Base-by-base conservation (phyloP, 2,888 invertebrate species). In the Agriopis marginaria region DNA sequence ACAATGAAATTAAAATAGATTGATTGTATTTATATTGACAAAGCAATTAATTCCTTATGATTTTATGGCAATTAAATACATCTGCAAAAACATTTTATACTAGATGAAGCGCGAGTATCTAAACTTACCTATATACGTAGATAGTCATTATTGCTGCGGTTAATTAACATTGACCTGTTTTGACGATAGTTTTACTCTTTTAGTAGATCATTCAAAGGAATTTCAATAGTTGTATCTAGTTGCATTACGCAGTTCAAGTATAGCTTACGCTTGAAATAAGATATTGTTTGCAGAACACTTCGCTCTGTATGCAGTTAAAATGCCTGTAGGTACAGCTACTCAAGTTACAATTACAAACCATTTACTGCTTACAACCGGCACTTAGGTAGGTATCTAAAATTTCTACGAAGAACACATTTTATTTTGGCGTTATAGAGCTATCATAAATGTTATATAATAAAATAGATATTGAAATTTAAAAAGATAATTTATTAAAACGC, bases 231-330 rank as follows among this genome's bases (percentile, higher is more conserved):
- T 56, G 4, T 50, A 23, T 23, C 17, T 23, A 50, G 17, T 50
- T 50, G n/a, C n/a, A 51, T 51, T 23, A n/a, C 53, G 32, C 39
- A 39, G 39, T 32, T 23, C 53, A 39, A 54, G 53, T 23, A 39
- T 54, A 11, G 39, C 53, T 54, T n/a, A 54, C 11, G 40, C 59
- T 77, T 82, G 87, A 82, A 87, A 87, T 81, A 76, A 74, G 86
- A 87, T 85, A 83, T 79, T 86, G 86, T 87, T 86, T 86, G 80
- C 81, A 72, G 81, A 86, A 79, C 84, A 82, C 84, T 86, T 65
- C 53, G 66, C 63, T 63, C 68, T 56, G 56, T 62, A 62, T 60
- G 44, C 60, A 39, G 23, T 59, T 68, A 53, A 59, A 55, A 64
- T 54, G 39, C 54, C n/a, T 55, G 8, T 47, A 44, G 40, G 6